Base-by-base conservation (phyloP, 2,113 vertebrate genomes). In the Hippocampus abdominalis region DNA sequence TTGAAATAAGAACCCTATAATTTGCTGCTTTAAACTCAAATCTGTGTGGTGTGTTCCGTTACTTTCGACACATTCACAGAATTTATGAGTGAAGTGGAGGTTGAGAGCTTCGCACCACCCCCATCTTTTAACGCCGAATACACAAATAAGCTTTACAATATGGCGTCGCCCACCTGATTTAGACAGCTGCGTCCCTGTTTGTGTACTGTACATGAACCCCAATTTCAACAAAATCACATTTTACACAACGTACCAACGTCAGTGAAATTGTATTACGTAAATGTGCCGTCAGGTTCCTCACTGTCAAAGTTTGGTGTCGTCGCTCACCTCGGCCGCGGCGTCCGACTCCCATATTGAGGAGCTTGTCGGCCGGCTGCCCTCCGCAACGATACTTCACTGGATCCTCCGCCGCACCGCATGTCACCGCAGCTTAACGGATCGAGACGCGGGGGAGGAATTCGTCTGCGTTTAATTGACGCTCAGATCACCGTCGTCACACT, bases 291-390 rank as follows among this genome's bases (percentile, higher is more conserved):
- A 48, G 15, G 46, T 15, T 11, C 46, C 46, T 48, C 4, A 29
- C 29, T 36, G 29, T 32, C 15, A 70, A 82, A 4, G 80, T 76
- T 70, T 85, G 82, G 88, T 89, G 84, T 82, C 83, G 62, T 70
- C 66, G 76, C 81, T 86, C 82, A 88, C 87, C 89, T 89, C 86
- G 83, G 84, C 80, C 66, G 51, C 75, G 53, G 69, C 64, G 78
- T 80, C 78, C 83, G 84, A 82, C 86, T 87, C 78, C 85, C 86
- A 88, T 87, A 85, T 87, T 86, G 83, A 87, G 83, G 69, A 82
- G 79, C 66, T 80, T 65, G 67, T 66, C 69, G 73, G 64, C 80
- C 70, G 18, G 25, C 57, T 59, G 56, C 56, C n/a, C 63, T 63
- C 61, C 23, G 64, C 16, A 54, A 53, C 51, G 73, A 73, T 57